Base-by-base conservation (phyloP, 1,140 invertebrate genomes). In the Temnothorax longispinosus region DNA sequence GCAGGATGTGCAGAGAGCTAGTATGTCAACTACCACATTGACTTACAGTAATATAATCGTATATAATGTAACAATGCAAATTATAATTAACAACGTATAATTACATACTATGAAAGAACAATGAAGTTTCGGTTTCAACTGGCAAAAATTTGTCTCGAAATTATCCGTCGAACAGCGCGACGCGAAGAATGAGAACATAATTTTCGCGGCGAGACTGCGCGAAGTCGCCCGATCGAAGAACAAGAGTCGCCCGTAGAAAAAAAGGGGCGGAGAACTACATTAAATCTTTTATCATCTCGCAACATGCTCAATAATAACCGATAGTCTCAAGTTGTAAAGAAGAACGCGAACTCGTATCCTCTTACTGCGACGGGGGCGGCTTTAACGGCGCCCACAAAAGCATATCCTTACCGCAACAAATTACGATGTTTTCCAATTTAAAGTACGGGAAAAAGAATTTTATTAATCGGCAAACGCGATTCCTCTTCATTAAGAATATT, bases 241-340 rank as follows among this genome's bases (percentile, higher is more conserved):
- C 87, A 89, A 91, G 87, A 87, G 90, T 91, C 87, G 85, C 90
- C 89, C 90, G 67, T 78, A 91, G 89, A 91, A 92, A 91, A 90
- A 80, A 89, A 90, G 69, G 62, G 38, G 88, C 62, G 0, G 64
- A 78, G 64, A 89, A 72, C 64, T 89, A 87, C 85, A 64, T 87
- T 77, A 87, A 88, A 76, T 64, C 64, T 87, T 69, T 89, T 72
- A 87, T 87, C 78, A 87, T 87, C 81, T 87, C 71, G 71, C 72
- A 89, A 87, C 85, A 82, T 77, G 74, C 56, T 88, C 65, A 82
- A 89, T 89, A 58, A 82, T 65, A 77, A 82, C 21, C 44, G 58
- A 62, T 86, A 76, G 41, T 32, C 7, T 72, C 54, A 54, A 41
- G 21, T 71, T 69, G n/a, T 56, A 74, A 71, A n/a, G 52, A 84